Percentiles rank a stretch among this genome's conserved stretches.
phyloP scores from a whole-genome alignment of 2,797 vertebrate species.

The Rhinichthys osculus region DNA sequence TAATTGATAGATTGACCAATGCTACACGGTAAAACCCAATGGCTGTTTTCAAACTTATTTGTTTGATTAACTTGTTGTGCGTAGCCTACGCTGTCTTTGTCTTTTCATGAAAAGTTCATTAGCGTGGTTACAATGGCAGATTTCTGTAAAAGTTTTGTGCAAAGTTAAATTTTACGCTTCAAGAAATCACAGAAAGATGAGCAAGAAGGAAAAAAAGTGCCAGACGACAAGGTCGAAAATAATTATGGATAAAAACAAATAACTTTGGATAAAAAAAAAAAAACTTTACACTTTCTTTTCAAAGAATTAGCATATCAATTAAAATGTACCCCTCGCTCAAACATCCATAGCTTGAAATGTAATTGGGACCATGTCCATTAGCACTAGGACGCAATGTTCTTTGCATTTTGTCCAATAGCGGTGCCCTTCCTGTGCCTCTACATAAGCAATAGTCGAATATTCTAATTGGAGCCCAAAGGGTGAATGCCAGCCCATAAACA shows the following conservation, averaged over 20 bases:
- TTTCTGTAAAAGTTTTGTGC: no score
- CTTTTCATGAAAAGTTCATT: no score
- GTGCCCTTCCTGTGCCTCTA: conserved; percentile 10
- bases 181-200: no score
- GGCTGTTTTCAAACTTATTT: no score
- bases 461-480: conserved; percentile 41
- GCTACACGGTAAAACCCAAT: no score
- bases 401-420: not conserved
- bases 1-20: no score
- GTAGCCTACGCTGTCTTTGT: no score
- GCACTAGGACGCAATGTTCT: not conserved
- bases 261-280: not conserved
- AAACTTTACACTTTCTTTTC: not conserved
- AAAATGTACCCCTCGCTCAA: not conserved
- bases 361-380: conserved; percentile 22
- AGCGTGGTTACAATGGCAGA: no score
- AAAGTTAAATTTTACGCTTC: no score
- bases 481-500: conserved; percentile 25
- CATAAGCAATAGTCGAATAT: conserved; percentile 17
- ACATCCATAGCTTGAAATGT: not conserved
- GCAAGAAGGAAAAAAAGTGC: no score
- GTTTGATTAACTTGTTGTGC: no score
- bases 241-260: not conserved
- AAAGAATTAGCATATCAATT: conserved; percentile 25
- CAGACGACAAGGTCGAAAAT: not conserved